Evolutionary conservation across 2,113 vertebrate genomes (phyloP).

Genomic region (Anguilla japonica): DNA sequence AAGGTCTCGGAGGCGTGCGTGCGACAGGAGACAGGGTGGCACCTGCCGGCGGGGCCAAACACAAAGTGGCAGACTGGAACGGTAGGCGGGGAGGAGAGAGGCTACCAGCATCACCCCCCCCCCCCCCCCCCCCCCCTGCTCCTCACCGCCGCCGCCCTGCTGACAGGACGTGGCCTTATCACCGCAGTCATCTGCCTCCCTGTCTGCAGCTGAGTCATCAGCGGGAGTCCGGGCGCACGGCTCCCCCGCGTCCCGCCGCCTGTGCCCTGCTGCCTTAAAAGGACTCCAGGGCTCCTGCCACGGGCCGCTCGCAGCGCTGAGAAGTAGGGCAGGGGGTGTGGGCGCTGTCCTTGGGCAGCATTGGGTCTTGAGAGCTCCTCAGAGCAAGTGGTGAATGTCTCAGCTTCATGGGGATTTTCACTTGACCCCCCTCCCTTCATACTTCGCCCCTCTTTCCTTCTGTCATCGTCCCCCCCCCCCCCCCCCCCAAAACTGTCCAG

Average conservation of each 20-base stretch:
- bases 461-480: neutral
- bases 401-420: slow-evolving; percentile 13
- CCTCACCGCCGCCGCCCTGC: slow-evolving; percentile 33
- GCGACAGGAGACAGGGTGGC: slow-evolving; percentile 64
- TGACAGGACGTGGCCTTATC: slow-evolving; percentile 61
- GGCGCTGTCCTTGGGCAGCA: slow-evolving; percentile 16
- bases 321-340: neutral
- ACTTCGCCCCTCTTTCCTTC: slow-evolving; percentile 3
- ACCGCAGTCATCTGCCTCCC: slow-evolving; percentile 55
- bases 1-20: slow-evolving; percentile 38
- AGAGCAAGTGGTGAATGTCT: slow-evolving; percentile 16
- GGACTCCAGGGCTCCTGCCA: neutral
- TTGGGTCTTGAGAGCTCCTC: slow-evolving; percentile 13
- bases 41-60: slow-evolving; percentile 55
- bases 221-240: slow-evolving; percentile 9
- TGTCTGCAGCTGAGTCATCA: slow-evolving; percentile 58
- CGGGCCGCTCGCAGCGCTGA: neutral
- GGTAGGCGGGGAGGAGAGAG: slow-evolving; percentile 48
- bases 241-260: slow-evolving; percentile 8
- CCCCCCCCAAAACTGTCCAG: neutral
- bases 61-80: slow-evolving; percentile 48
- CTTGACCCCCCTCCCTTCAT: slow-evolving; percentile 28
- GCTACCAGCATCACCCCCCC: slow-evolving; percentile 62
- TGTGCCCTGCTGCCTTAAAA: slow-evolving; percentile 40
- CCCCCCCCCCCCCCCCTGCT: neutral